Evolutionary conservation across 2,888 invertebrate genomes (phyloP), one percentile per base, ranked within the genome.

Genomic region (Tyria jacobaeae): DNA sequence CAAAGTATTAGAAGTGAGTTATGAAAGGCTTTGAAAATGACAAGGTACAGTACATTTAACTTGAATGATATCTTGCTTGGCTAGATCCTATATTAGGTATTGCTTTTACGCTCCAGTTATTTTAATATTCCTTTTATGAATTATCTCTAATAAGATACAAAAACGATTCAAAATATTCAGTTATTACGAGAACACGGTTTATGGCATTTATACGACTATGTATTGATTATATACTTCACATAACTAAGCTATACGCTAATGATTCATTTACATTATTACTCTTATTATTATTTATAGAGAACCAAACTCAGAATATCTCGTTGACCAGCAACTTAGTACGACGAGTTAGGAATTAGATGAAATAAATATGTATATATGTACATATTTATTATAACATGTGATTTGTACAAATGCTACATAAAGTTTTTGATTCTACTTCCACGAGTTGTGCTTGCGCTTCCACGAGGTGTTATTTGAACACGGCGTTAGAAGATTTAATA

Each of bases 41-140:
- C 25, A 25, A 25, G 9, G 9, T 35, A 25, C 52, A 52, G 24
- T 21, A 37, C 37, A 52, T 15, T 51, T 50, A 41, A 27, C 27
- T 44, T 24, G 24, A 53, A 53, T 21, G 47, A 52, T 21, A 52
- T 48, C 15, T 17, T 21, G 27, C 59, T 53, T 37, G 59, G 17
- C 14, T 53, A 21, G 37, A 1, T 47, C 37, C 25, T 47, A 37
- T 53, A 59, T 48, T 47, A 50, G 34, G 15, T 34, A 50, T 50
- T 17, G 15, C 25, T 44, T 44, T 25, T 21, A 31, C 17, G 17
- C 14, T 50, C 44, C 44, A 41, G 14, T 60, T 51, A 31, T 37
- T 59, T 37, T 47, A 52, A 53, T 53, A 58, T 50, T 50, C n/a
- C 34, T 25, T 58, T 51, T n/a, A 39, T 15, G n/a, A 34, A 34